Conservation (phyloP, 2,113 vertebrate species). For the Ammospiza nelsoni region DNA sequence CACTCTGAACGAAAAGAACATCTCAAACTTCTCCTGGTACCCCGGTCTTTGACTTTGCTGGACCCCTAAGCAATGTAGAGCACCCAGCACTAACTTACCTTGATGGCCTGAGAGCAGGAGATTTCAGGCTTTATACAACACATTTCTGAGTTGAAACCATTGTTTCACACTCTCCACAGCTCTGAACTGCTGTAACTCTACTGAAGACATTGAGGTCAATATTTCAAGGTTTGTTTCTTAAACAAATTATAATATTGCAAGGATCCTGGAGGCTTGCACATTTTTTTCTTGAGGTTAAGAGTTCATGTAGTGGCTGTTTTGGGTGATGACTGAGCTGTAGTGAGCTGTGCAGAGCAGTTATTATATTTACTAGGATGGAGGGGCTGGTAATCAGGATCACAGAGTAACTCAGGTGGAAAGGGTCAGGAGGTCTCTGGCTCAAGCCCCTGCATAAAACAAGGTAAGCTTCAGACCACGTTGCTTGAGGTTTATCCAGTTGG, state of each 20-base stretch:
- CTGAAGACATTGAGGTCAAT: not conserved
- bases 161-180: not conserved
- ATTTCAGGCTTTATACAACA: not conserved
- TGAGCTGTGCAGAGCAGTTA: not conserved
- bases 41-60: not conserved
- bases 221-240: not conserved
- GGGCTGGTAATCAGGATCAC: not conserved
- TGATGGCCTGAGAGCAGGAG: accelerated
- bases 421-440: not conserved
- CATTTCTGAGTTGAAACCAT: not conserved
- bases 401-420: not conserved
- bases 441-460: not conserved
- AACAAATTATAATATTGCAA: not conserved
- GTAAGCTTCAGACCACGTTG: not conserved
- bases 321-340: not conserved
- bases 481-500: accelerated
- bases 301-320: not conserved
- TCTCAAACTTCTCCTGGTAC: not conserved
- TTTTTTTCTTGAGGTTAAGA: not conserved
- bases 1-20: not conserved
- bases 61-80: not conserved
- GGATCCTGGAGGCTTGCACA: not conserved
- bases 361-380: not conserved
- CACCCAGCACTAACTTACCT: not conserved
- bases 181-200: not conserved